Percentiles rank a stretch among this genome's conserved stretches.
Conservation (phyloP, 1,140 invertebrate genomes). For the Galendromus occidentalis region DNA sequence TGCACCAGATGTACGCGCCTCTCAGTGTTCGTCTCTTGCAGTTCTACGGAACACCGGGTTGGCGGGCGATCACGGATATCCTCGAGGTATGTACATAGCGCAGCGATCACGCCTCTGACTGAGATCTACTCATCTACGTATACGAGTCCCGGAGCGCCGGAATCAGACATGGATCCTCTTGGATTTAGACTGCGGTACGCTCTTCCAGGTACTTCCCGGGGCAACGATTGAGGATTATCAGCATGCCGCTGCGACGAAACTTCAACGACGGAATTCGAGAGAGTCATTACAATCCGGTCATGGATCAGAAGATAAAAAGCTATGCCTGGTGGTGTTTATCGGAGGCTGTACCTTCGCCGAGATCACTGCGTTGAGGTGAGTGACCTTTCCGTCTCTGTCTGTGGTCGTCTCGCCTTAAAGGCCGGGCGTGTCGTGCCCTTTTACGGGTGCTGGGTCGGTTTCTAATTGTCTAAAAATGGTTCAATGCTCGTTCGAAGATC, state of each 20-base stretch:
- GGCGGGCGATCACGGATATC: conserved; percentile 47
- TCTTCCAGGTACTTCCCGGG: conserved; percentile 34
- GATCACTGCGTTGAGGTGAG: conserved; percentile 55
- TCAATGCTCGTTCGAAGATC: too few species aligned
- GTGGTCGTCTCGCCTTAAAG: too few species aligned
- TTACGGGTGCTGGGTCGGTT: too few species aligned
- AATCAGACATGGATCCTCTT: background rate
- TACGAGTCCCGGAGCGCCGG: too few species aligned
- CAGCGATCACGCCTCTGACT: too few species aligned
- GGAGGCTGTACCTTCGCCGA: conserved; percentile 92
- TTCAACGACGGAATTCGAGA: background rate
- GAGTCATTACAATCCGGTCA: background rate
- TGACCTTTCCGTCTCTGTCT: too few species aligned
- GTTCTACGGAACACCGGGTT: conserved; percentile 57
- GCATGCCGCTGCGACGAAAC: conserved; percentile 27
- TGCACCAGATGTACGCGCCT: conserved; percentile 78
- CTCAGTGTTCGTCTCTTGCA: conserved; percentile 71
- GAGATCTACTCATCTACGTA: too few species aligned
- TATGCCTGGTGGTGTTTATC: conserved; percentile 82
- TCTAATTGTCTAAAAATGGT: too few species aligned
- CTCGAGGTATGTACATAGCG: conserved; percentile 33
- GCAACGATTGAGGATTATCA: conserved; percentile 37
- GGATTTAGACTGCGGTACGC: background rate
- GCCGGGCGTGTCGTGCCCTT: too few species aligned
- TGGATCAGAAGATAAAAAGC: conserved; percentile 29